Evolutionary conservation across 2,113 vertebrate genomes (phyloP), one percentile per base, ranked within the genome.

Genomic region (Eupsittula cactorum): DNA sequence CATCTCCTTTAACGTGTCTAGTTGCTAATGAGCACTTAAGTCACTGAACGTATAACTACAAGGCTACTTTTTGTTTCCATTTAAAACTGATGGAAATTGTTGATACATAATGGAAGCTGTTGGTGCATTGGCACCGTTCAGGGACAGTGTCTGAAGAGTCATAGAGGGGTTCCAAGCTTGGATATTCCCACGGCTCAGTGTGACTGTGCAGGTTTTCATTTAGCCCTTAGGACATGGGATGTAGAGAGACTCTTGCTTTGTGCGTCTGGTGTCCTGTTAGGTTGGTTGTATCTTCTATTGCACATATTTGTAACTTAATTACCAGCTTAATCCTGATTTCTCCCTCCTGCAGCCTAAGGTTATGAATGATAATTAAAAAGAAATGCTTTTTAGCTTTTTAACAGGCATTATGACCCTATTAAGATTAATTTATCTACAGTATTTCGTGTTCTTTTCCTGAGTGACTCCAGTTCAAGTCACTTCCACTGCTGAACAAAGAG

Each of bases 1-100:
- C 16, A 6, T 15, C 21, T 68, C 1, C 33, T 63, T 12, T 17
- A 47, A 8, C 0, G 0, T 7, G 9, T 33, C 42, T 13, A 42
- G 3, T 10, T 59, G 74, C 57, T 57, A 11, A 20, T 11, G 63
- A 76, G 70, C n/a, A 1, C 10, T 60, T n/a, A 7, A 31, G 21
- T 35, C 79, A 1, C 75, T n/a, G 74, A 19, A 6, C 3, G 15
- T 25, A 2, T n/a, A 47, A 11, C 14, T 42, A 7, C 39, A 9
- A 10, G 20, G 49, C 64, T 88, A 13, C 31, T 21, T 7, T 0
- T 49, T 33, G 13, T 37, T 80, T 41, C 75, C 37, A 4, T 23
- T 62, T 24, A 3, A 35, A 76, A 11, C 3, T 12, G 47, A 7
- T 25, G 41, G 81, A 24, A 60, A 13, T 16, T 25, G 39, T 29